Base-by-base conservation (phyloP, 1,140 invertebrate genomes). In the Drosophila murphyi region DNA sequence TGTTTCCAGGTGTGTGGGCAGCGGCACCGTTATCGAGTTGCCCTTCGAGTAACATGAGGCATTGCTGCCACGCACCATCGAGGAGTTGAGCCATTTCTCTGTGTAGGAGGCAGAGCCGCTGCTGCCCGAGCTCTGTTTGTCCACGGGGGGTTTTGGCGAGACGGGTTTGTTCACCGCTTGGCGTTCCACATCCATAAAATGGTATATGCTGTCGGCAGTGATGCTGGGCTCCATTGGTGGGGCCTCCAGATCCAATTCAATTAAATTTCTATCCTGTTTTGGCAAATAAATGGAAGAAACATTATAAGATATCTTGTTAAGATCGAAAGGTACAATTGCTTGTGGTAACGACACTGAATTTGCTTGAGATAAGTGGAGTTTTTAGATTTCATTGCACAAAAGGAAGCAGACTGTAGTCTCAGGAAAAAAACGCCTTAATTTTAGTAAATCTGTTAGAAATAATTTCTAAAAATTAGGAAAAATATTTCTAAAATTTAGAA, bases 1-100 rank as follows among this genome's bases (percentile, higher is more conserved):
- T 1, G 83, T 76, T 64, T 92, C 90, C 56, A 92, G 34, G n/a
- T 92, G 90, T 12, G 90, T 92, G 6, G 90, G 90, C 61, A 92
- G 45, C 3, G 90, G 83, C 29, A 86, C 28, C 0, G 72, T 69
- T 20, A 90, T 91, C 1, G 74, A 57, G 29, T 79, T 82, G 3
- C 67, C 57, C 50, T 91, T 91, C 51, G 71, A 64, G 57, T 78
- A 80, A 39, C 70, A 62, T 3, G 77, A 67, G 8, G 73, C 56
- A 48, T 76, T 85, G 43, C 47, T 70, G 39, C 82, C 57, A 2
- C 86, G 72, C 59, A 76, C 71, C 8, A 90, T 68, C 12, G 89
- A 78, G 1, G 89, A 78, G 59, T 83, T 91, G 0, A 91, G 67
- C 90, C 90, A 92, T 74, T 92, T 92, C 50, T 92, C 90, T 12